Evolutionary conservation across 2,113 vertebrate genomes (phyloP).

Genomic region (Forbesichthys papilliferus): DNA sequence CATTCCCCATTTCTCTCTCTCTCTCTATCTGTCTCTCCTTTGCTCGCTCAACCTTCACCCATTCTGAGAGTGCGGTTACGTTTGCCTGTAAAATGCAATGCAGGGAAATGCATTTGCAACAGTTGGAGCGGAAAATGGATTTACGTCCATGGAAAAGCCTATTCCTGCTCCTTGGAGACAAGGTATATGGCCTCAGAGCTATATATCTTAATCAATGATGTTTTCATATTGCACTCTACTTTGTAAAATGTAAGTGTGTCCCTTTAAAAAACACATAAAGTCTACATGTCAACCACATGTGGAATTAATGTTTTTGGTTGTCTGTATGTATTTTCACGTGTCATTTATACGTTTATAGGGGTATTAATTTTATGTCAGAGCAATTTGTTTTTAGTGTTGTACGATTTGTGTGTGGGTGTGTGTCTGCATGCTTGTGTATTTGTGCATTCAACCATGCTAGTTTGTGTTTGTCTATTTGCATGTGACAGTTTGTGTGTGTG

Average conservation of each 20-base stretch:
- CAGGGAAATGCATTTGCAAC: constrained; percentile 55
- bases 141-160: constrained; percentile 47
- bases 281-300: background rate
- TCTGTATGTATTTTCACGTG: background rate
- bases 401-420: too few relatives aligned
- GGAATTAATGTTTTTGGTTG: background rate
- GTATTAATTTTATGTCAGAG: too few relatives aligned
- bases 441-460: too few relatives aligned
- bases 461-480: too few relatives aligned
- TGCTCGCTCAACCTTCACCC: constrained; percentile 24
- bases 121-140: constrained; percentile 68
- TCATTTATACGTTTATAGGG: too few relatives aligned
- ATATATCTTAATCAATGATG: constrained; percentile 23
- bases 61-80: constrained; percentile 21
- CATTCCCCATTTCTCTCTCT: constrained; percentile 11
- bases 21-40: constrained; percentile 5
- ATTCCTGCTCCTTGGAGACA: constrained; percentile 12
- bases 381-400: too few relatives aligned
- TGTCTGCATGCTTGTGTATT: too few relatives aligned
- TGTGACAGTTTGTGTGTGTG: too few relatives aligned
- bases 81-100: constrained; percentile 48
- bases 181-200: constrained; percentile 19
- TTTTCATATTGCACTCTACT: constrained; percentile 13
- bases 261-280: too few relatives aligned
- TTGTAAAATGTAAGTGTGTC: background rate